Base-by-base conservation (phyloP, 1,140 invertebrate species). In the Drosophila athabasca region DNA sequence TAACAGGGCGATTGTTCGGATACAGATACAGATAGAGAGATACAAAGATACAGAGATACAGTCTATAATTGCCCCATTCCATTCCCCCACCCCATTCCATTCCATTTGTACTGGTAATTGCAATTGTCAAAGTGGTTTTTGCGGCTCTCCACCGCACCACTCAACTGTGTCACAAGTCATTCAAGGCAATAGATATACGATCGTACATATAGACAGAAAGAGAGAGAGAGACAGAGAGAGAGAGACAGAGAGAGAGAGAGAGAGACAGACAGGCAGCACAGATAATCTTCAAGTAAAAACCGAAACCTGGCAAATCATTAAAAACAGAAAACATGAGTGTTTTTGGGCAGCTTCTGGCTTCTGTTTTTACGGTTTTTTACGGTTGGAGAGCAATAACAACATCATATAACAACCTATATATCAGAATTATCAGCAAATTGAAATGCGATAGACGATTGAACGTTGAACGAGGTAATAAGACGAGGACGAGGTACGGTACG, bases 361-460 rank as follows among this genome's bases (percentile, higher is more conserved):
- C 66, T 22, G 66, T 59, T 59, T 58, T 44, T 43, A n/a, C n/a
- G n/a, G n/a, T 13, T 31, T 22, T 29, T 53, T 29, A 53, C 15
- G 51, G 11, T 57, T 68, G 62, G 15, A 24, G 9, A 66, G 35
- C 43, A 43, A 19, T 43, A 35, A 69, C 43, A 69, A 68, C 45
- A 69, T 17, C 66, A 69, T 69, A 69, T 69, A 69, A 69, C 66
- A 64, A 69, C 66, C 66, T 69, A 68, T 68, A 69, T 69, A 26
- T 39, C 35, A 13, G 57, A 68, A 51, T 68, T 68, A 69, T 69
- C 66, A 69, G 51, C 45, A 31, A 39, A 29, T 54, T 46, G 26
- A 49, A 43, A 39, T 13, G 61, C 68, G 71, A 75, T 53, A 52
- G 51, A 49, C 58, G 48, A 58, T 46, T 62, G 46, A 69, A 69